These are phyloP conservation scores for Apamea epomidion DNA, from an alignment of 2,888 invertebrate genomes.

Conservation along the genomic window DNA sequence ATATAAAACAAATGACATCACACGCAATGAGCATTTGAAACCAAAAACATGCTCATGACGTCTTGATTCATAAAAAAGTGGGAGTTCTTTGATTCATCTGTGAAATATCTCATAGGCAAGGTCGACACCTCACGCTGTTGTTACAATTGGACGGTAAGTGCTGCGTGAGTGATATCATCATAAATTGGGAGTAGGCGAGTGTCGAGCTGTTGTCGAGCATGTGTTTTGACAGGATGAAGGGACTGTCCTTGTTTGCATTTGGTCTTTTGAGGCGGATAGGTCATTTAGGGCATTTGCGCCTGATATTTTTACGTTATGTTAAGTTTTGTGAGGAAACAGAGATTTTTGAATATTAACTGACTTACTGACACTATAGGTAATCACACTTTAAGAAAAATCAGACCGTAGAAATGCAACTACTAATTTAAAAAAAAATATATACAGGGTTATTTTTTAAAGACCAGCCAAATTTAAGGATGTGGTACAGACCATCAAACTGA, in stretches of 20 bases:
- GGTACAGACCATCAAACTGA: too few relatives aligned
- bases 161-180: slow-evolving; percentile 66
- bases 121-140: slow-evolving; percentile 62
- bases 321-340: background rate
- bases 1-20: slow-evolving; percentile 48
- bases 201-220: slow-evolving; percentile 6
- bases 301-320: too few relatives aligned
- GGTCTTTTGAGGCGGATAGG: slow-evolving; percentile 13
- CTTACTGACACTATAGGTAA: background rate
- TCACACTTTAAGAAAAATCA: background rate
- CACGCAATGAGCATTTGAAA: slow-evolving; percentile 10
- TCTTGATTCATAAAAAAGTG: slow-evolving; percentile 57
- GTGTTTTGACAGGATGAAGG: slow-evolving; percentile 37
- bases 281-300: background rate
- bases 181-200: slow-evolving; percentile 64
- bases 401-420: background rate
- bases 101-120: slow-evolving; percentile 60
- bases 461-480: too few relatives aligned
- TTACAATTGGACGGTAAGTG: slow-evolving; percentile 65
- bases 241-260: slow-evolving; percentile 14
- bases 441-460: too few relatives aligned
- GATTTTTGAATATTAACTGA: background rate
- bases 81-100: slow-evolving; percentile 59
- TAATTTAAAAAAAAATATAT: background rate
- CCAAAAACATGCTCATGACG: slow-evolving; percentile 34